phyloP scores from a whole-genome alignment of 1,140 invertebrate genomes.

The Zaprionus kolodkinae region DNA sequence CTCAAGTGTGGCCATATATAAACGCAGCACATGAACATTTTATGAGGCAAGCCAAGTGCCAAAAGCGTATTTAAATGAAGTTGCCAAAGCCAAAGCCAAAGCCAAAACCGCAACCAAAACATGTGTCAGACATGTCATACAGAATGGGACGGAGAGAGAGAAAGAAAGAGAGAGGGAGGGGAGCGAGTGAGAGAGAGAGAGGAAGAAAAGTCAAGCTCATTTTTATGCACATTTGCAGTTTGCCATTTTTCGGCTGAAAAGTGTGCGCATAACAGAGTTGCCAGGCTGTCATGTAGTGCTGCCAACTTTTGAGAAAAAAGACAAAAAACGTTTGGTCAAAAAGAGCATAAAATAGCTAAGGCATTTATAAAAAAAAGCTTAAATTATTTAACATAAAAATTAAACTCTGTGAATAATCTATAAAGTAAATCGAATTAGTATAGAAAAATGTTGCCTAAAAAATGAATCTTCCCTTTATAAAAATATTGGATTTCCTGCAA shows the following conservation, averaged over 20 bases:
- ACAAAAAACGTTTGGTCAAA: too few relatives aligned
- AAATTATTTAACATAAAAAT: too few relatives aligned
- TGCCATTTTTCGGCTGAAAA: slow-evolving; percentile 17
- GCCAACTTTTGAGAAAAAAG: too few relatives aligned
- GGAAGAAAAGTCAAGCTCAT: slow-evolving; percentile 42
- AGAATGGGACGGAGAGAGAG: slow-evolving; percentile 6
- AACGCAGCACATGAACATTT: slow-evolving; percentile 53
- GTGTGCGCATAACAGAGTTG: slow-evolving; percentile 1
- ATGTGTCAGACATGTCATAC: slow-evolving; percentile 76
- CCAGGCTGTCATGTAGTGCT: background rate
- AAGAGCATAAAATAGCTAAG: too few relatives aligned
- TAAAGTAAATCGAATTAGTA: too few relatives aligned
- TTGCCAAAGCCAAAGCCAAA: slow-evolving; percentile 51
- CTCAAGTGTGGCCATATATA: slow-evolving; percentile 38
- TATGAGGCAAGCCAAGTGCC: slow-evolving; percentile 74
- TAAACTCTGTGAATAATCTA: too few relatives aligned
- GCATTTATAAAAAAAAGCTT: too few relatives aligned
- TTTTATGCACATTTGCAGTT: slow-evolving; percentile 47
- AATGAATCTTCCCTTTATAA: too few relatives aligned
- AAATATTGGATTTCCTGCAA: too few relatives aligned
- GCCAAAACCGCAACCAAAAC: slow-evolving; percentile 53
- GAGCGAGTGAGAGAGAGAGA: background rate
- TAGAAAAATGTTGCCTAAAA: too few relatives aligned
- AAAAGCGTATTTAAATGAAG: slow-evolving; percentile 78
- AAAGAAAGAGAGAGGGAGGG: background rate